Conservation (phyloP, 2,113 vertebrate genomes). For the Setophaga petechia region DNA sequence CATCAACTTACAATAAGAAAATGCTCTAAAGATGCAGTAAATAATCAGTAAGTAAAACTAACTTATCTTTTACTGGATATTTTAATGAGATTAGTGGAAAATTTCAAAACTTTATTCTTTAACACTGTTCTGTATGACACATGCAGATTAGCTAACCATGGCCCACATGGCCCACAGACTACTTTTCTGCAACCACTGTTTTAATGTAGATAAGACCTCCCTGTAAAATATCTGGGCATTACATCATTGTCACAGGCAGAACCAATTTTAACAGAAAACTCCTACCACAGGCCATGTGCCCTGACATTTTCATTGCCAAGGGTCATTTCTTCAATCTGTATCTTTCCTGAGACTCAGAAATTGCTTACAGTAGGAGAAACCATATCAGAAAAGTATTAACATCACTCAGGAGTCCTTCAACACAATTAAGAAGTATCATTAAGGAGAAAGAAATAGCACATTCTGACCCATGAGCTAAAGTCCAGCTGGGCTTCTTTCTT, state of each 20-base stretch:
- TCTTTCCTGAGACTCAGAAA: neutral
- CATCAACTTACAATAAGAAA: neutral
- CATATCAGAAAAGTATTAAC: neutral
- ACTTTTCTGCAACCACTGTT: neutral
- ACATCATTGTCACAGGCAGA: neutral
- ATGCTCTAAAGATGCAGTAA: neutral
- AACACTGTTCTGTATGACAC: neutral
- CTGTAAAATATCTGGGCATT: neutral
- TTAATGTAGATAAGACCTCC: neutral
- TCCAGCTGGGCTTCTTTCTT: neutral
- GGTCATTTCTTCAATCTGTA: neutral
- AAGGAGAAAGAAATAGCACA: neutral
- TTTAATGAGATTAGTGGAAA: neutral
- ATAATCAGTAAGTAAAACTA: neutral
- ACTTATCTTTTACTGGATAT: neutral
- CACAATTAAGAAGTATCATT: neutral
- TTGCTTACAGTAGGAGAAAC: neutral
- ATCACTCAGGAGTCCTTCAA: neutral
- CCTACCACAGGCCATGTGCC: fast-evolving
- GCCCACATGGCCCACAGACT: neutral
- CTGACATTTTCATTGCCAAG: neutral
- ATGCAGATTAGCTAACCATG: neutral
- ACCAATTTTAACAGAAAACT: neutral
- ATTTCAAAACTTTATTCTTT: neutral
- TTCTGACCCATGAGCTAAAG: neutral